Conservation (phyloP, 2,888 invertebrate species). For the Mythimna impura region DNA sequence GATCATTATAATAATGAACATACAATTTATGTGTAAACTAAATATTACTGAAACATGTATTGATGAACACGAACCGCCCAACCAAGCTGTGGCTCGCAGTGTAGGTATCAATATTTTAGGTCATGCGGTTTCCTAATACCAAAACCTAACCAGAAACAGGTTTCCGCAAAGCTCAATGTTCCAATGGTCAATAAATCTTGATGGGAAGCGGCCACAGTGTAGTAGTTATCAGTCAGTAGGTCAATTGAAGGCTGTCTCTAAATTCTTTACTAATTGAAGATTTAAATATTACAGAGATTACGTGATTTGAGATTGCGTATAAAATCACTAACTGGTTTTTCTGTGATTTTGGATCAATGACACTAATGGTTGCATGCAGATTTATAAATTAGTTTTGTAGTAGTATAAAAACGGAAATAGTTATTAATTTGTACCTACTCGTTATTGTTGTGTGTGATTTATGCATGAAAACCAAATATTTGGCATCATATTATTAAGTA, state of each 20-base stretch:
- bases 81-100: conserved; percentile 30
- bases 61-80: conserved; percentile 26
- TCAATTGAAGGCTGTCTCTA: conserved; percentile 29
- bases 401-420: neutral
- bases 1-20: no score
- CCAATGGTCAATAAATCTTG: conserved; percentile 50
- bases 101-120: conserved; percentile 53
- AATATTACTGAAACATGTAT: neutral
- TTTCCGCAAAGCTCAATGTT: conserved; percentile 51
- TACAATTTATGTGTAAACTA: neutral
- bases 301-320: neutral
- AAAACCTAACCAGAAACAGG: conserved; percentile 46
- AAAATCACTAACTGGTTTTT: conserved; percentile 5
- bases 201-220: conserved; percentile 41
- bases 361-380: no score
- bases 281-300: conserved; percentile 16
- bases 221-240: conserved; percentile 41
- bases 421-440: neutral
- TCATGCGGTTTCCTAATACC: conserved; percentile 47
- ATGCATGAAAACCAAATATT: neutral
- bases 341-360: neutral
- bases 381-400: neutral
- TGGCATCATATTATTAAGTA: neutral
- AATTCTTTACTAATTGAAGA: conserved; percentile 18
- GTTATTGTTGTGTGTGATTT: neutral